Evolutionary conservation across 2,113 vertebrate genomes (phyloP).

Genomic region (Stigmatopora nigra): DNA sequence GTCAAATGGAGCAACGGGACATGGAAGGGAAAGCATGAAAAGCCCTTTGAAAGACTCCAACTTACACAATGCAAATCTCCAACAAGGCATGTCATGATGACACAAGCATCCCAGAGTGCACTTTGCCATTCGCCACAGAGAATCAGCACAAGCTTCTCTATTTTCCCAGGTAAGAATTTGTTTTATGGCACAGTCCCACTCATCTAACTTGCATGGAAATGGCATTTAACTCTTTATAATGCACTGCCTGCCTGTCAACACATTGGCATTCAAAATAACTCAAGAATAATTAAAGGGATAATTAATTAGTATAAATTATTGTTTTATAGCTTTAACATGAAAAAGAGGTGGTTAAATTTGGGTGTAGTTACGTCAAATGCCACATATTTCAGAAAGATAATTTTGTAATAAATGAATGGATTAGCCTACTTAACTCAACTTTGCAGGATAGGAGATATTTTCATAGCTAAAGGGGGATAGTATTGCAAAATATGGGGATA

Average conservation of each 20-base stretch:
- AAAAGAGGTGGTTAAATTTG: too few species aligned
- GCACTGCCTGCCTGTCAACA: too few species aligned
- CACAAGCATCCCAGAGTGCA: conserved; percentile 24
- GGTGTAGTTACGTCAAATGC: too few species aligned
- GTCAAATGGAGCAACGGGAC: conserved; percentile 58
- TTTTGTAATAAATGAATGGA: too few species aligned
- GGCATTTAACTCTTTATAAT: neutral
- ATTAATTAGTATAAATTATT: too few species aligned
- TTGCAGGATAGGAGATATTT: too few species aligned
- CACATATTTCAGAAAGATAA: too few species aligned
- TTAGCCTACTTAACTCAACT: too few species aligned
- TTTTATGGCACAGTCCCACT: neutral
- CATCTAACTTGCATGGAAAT: neutral
- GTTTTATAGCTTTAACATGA: neutral
- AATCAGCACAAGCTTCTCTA: neutral
- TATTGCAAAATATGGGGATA: too few species aligned
- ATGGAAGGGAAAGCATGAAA: conserved; percentile 39
- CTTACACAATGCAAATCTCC: conserved; percentile 12
- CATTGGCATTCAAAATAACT: too few species aligned
- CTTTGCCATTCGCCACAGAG: neutral
- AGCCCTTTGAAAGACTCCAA: conserved; percentile 13
- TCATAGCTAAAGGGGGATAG: too few species aligned
- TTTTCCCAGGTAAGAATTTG: neutral
- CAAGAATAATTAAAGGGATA: too few species aligned
- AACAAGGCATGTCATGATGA: conserved; percentile 29